A percentile compares a stretch with the other conserved stretches of the same genome.
Evolutionary conservation across 35 echinoderm and acorn worm genomes (phyloP).

Genomic region (Stichopus chloronotus): DNA sequence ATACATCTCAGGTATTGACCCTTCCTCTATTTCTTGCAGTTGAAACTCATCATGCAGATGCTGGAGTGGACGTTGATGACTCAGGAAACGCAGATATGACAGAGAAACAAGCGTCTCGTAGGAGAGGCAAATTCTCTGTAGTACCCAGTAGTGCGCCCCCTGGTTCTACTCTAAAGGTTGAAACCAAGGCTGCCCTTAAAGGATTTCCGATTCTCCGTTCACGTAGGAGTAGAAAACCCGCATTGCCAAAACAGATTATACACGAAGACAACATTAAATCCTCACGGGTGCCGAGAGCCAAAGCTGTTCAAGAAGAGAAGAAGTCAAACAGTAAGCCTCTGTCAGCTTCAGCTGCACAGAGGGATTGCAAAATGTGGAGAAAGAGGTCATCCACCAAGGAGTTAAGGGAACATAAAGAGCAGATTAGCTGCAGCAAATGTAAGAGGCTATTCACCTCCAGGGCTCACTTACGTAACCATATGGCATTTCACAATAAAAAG

Average conservation of each 20-base stretch:
- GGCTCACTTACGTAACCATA: slow-evolving; percentile 64
- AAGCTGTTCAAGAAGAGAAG: slow-evolving; percentile 23
- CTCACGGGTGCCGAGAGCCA: slow-evolving; percentile 5
- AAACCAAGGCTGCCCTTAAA: slow-evolving; percentile 85
- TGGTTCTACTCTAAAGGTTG: slow-evolving; percentile 62
- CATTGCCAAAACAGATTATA: slow-evolving; percentile 19
- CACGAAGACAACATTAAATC: neutral
- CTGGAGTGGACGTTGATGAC: slow-evolving; percentile 31
- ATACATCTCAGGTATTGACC: too few relatives aligned
- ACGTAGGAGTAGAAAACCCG: slow-evolving; percentile 37
- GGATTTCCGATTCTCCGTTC: slow-evolving; percentile 54
- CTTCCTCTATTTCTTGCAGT: neutral
- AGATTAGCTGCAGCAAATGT: slow-evolving; percentile 78
- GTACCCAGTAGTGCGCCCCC: slow-evolving; percentile 23
- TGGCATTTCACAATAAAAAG: slow-evolving; percentile 67
- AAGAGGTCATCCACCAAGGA: slow-evolving; percentile 57
- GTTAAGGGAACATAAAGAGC: slow-evolving; percentile 64
- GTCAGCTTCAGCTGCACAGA: slow-evolving; percentile 28
- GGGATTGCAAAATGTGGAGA: slow-evolving; percentile 79
- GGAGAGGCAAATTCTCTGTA: slow-evolving; percentile 16
- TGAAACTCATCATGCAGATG: slow-evolving; percentile 18
- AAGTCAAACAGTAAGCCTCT: slow-evolving; percentile 31
- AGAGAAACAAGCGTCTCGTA: neutral
- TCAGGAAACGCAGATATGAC: neutral
- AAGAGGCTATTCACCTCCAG: slow-evolving; percentile 61